These are phyloP conservation scores for Hypanus sabinus DNA, from an alignment of 2,113 vertebrate species.

Conservation along the genomic window DNA sequence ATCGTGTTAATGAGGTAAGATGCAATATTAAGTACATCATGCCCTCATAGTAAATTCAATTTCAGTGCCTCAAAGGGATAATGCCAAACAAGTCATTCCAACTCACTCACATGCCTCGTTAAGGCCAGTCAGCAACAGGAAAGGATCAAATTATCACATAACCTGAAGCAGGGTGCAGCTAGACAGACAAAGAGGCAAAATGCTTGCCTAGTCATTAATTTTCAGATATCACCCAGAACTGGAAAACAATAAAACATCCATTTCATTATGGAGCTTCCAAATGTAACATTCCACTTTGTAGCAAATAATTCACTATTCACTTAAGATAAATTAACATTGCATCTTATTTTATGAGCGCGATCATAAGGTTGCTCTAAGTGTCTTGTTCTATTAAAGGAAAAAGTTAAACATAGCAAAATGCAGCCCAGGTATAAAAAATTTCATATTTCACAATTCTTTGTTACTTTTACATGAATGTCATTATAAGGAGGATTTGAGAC, in stretches of 20 bases:
- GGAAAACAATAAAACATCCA: background rate
- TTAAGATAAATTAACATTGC: background rate
- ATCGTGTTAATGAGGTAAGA: background rate
- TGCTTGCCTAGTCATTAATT: background rate
- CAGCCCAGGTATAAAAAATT: too few species aligned
- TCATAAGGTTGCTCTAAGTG: too few species aligned
- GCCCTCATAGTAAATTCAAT: background rate
- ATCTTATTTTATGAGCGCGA: too few species aligned
- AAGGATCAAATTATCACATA: background rate
- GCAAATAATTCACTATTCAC: background rate
- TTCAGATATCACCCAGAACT: background rate
- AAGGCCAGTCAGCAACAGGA: background rate
- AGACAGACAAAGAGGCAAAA: background rate
- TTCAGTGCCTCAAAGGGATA: background rate
- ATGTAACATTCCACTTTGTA: background rate
- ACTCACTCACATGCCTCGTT: background rate
- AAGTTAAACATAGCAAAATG: too few species aligned
- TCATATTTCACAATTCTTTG: too few species aligned
- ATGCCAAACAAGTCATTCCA: conserved; percentile 18
- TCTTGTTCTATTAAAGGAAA: too few species aligned
- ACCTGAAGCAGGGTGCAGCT: background rate
- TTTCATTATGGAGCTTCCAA: background rate
- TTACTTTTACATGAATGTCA: too few species aligned
- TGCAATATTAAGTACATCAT: background rate
- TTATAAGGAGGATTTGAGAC: too few species aligned